Conservation (phyloP, 2,797 vertebrate species). For the Eulemur rubriventer region DNA sequence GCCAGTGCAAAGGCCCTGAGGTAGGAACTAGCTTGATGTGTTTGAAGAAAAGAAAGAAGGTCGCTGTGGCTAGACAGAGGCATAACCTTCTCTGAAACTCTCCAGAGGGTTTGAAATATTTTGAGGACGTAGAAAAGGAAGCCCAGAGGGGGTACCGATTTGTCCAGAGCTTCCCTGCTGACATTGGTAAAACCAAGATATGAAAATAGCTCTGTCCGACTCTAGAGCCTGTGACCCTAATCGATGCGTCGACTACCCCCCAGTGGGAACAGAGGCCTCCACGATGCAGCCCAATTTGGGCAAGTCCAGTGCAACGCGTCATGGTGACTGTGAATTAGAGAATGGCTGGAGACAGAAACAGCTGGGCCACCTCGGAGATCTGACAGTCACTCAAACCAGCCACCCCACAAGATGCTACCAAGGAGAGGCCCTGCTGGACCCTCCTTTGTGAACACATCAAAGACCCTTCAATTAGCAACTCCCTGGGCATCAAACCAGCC, state of each 20-base stretch:
- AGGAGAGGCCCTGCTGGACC: background rate
- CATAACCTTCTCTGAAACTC: background rate
- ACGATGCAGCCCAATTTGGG: accelerated
- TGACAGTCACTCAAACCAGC: background rate
- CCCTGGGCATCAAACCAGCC: background rate
- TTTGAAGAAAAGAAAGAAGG: background rate
- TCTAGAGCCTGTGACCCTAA: background rate
- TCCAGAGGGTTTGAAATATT: no score
- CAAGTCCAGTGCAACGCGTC: background rate
- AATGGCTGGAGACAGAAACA: background rate
- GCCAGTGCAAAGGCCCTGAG: background rate
- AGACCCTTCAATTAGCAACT: background rate
- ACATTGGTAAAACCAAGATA: background rate
- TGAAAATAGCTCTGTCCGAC: background rate
- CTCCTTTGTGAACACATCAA: background rate
- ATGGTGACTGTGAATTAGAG: background rate
- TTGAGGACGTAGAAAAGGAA: background rate
- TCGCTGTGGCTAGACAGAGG: accelerated
- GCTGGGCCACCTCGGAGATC: accelerated
- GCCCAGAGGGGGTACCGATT: background rate
- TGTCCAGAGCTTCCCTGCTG: background rate
- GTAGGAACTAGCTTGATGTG: background rate
- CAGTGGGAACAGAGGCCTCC: background rate
- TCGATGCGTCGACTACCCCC: no score
- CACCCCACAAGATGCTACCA: background rate